Conservation (phyloP, 2,797 vertebrate genomes). For the Menidia menidia region DNA sequence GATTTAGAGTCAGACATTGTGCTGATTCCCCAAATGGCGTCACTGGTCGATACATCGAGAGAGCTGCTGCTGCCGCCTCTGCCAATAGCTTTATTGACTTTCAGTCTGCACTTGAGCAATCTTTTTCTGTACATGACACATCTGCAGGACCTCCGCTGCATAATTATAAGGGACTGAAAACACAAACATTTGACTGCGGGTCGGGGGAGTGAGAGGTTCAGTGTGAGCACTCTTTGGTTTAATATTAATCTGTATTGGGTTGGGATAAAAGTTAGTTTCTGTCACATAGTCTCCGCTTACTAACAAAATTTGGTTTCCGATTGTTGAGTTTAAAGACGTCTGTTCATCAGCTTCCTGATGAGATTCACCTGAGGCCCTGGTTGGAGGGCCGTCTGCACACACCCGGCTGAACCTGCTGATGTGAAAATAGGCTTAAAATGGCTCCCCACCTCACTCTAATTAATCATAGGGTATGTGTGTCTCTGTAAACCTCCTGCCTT, state of each 20-base stretch:
- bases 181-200: not conserved
- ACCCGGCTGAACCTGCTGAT: constrained; percentile 42
- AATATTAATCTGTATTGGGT: not conserved
- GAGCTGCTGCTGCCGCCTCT: constrained; percentile 28
- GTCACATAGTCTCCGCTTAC: not conserved
- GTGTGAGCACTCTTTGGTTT: no score
- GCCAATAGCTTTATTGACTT: constrained; percentile 67
- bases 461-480: constrained; percentile 60
- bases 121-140: constrained; percentile 71
- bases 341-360: constrained; percentile 31
- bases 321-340: not conserved
- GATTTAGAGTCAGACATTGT: constrained; percentile 73
- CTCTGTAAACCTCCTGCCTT: constrained; percentile 46
- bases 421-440: constrained; percentile 66
- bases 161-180: constrained; percentile 12
- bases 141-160: constrained; percentile 41
- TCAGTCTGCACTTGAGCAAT: constrained; percentile 61
- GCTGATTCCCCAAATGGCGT: constrained; percentile 64
- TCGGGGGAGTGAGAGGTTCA: not conserved
- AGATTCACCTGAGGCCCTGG: constrained; percentile 29
- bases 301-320: not conserved
- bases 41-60: constrained; percentile 47
- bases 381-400: constrained; percentile 42
- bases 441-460: constrained; percentile 75
- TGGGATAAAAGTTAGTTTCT: not conserved